Evolutionary conservation across 1,140 invertebrate species (phyloP), one percentile per base, ranked within the genome.

Genomic region (Lucilia cuprina): DNA sequence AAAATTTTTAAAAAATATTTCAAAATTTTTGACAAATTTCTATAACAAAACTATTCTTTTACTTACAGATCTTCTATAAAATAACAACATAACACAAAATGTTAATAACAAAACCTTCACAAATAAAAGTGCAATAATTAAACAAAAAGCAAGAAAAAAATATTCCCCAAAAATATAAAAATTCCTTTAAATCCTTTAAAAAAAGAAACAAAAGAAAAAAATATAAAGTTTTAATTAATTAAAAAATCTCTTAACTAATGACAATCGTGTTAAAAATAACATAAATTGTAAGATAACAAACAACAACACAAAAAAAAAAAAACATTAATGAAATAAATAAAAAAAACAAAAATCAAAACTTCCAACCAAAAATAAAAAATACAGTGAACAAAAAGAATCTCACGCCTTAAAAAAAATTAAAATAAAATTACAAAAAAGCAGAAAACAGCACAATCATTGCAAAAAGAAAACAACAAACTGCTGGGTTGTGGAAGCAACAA

Each of bases 121-220:
- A 77, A n/a, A 84, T 35, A 84, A 78, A 78, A 50, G 47, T 78
- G 77, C 77, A 80, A 80, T 80, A 80, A 80, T 80, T 80, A 80
- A 70, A 80, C 41, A 80, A 21, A 49, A 9, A 80, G 10, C 19
- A 41, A 78, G 14, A 35, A 47, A 35, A 17, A 21, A 77, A 19
- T 77, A n/a, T 17, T 60, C n/a, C 55, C 55, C n/a, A 60, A 60
- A 60, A 60, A 60, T 60, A 30, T 30, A 70, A 70, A 25, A 21
- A 10, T 19, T 70, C 19, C n/a, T 70, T 25, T 25, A 21, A 70
- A 70, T 70, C 21, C 17, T 14, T 55, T 25, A 70, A 70, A 70
- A 70, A 21, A 80, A 47, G 50, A 49, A 78, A 41, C 13, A 12
- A 74, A 74, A 21, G 75, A 35, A 35, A 78, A n/a, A 35, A 78